Evolutionary conservation across 2,888 invertebrate species (phyloP), one percentile per base, ranked within the genome.

Genomic region (Physocephala rufipes): DNA sequence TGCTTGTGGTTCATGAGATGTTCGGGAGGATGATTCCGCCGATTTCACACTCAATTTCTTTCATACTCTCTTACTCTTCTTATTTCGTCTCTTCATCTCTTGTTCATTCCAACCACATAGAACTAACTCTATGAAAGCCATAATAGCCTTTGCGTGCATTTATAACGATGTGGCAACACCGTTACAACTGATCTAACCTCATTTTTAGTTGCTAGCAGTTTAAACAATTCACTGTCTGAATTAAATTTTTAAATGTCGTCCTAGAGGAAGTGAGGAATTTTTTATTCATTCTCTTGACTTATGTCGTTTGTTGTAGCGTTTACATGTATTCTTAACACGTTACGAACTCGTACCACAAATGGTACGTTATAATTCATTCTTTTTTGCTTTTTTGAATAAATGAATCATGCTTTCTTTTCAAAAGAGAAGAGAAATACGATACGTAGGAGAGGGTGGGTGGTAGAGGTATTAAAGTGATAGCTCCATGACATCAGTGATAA

Each of bases 121-220:
- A 5, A 0, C 13, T 4, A 19, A 3, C 12, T 12, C 62, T 36
- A 19, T 15, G 19, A 24, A 7, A 19, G 19, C 19, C 36, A 30
- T 45, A 62, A 62, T 3, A n/a, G n/a, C n/a, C n/a, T n/a, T n/a
- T 36, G 43, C 62, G 21, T 21, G 43, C 36, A 62, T 21, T 43
- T 21, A 15, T 12, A 43, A 62, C 43, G 45, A 28, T 43, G 45
- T 45, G 36, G 36, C 61, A 61, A 61, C 61, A 19, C 36, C 36
- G 36, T 36, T 61, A 43, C 62, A 62, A 62, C 62, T 62, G 43
- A 62, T 28, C 45, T 36, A 21, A 43, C 43, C 62, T 62, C 45
- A 62, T 62, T 62, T 62, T 62, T 62, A 36, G 45, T 62, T 30
- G 7, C 1, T 4, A 4, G 36, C 36, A 36, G 21, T 45, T 16